Evolutionary conservation across 2,113 vertebrate species (phyloP).

Genomic region (Fulica atra): DNA sequence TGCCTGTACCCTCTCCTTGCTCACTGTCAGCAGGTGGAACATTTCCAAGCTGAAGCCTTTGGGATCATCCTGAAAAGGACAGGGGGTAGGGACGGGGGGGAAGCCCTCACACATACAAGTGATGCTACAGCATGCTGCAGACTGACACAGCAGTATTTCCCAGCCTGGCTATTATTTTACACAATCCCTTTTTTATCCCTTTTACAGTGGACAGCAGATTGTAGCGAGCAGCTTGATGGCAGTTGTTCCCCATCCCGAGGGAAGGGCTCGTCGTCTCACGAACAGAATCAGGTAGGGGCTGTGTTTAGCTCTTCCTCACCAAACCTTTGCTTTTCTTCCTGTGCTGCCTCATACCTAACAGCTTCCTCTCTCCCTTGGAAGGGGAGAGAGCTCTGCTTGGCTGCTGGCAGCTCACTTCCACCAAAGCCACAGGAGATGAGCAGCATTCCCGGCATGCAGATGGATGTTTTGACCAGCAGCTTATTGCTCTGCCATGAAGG

Average conservation of each 20-base stretch:
- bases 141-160: conserved; percentile 7
- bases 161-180: conserved; percentile 10
- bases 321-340: background rate
- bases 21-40: background rate
- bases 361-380: accelerated
- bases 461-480: background rate
- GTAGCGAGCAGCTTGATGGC: conserved; percentile 85
- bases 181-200: conserved; percentile 35
- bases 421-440: accelerated
- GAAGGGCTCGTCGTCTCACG: conserved; percentile 77
- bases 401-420: accelerated
- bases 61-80: background rate
- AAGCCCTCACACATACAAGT: too few species aligned
- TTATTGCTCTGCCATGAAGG: background rate
- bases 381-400: background rate
- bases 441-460: accelerated
- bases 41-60: background rate
- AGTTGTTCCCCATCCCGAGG: conserved; percentile 88
- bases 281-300: conserved; percentile 78
- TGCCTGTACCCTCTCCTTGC: background rate
- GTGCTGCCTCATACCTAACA: background rate
- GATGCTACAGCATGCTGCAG: background rate
- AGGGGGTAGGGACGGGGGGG: too few species aligned
- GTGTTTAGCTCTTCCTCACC: background rate
- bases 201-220: conserved; percentile 92